Evolutionary conservation across 1,140 invertebrate genomes (phyloP).

Genomic region (Druon quercuslanigerum): DNA sequence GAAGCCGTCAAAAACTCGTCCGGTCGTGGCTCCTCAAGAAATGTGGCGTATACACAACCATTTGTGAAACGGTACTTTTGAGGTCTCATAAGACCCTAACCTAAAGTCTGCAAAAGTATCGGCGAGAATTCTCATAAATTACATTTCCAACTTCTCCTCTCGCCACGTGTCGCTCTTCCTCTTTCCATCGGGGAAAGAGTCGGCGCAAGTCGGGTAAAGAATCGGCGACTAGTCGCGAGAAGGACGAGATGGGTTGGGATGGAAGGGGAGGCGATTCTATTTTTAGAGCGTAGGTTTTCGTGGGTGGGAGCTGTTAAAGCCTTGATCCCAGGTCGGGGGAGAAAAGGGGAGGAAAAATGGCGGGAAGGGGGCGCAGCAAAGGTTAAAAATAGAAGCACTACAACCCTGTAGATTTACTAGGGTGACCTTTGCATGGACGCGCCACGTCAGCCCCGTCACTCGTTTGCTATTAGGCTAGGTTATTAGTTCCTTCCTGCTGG

Average conservation of each 20-base stretch:
- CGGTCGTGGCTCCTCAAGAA: not conserved
- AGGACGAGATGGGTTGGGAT: constrained; percentile 31
- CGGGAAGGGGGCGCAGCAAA: constrained; percentile 5
- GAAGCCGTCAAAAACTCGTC: constrained; percentile 12
- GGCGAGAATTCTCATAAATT: constrained; percentile 31
- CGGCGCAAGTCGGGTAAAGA: constrained; percentile 30
- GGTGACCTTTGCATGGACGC: constrained; percentile 64
- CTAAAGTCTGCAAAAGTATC: constrained; percentile 8
- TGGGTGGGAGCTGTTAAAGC: constrained; percentile 57
- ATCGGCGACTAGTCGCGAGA: constrained; percentile 38
- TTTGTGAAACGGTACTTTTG: constrained; percentile 1
- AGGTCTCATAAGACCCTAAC: not conserved
- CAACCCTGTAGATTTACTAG: constrained; percentile 48
- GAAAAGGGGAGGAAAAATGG: constrained; percentile 35
- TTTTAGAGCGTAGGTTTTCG: constrained; percentile 65
- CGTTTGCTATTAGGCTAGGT: constrained; percentile 62
- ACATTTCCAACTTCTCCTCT: not conserved
- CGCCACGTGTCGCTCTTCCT: constrained; percentile 9
- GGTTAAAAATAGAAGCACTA: constrained; percentile 64
- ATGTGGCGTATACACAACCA: not conserved
- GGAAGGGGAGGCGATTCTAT: constrained; percentile 50
- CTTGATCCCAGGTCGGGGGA: constrained; percentile 35
- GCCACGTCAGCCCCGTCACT: constrained; percentile 43
- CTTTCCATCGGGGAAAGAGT: constrained; percentile 18
- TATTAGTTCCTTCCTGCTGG: constrained; percentile 54